Conservation (phyloP, 1,140 invertebrate species). For the Trichonephila clavata region DNA sequence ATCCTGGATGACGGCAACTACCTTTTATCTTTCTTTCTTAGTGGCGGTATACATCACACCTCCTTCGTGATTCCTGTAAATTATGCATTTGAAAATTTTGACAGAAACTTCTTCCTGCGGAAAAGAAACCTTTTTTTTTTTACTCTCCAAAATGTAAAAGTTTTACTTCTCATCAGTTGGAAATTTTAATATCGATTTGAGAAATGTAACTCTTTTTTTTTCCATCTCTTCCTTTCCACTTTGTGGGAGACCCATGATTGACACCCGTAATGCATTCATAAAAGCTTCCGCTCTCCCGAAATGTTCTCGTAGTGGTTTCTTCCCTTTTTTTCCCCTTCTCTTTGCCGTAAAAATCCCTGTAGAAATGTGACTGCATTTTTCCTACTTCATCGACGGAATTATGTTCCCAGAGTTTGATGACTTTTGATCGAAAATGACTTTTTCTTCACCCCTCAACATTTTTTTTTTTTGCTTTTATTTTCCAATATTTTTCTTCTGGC, state of each 20-base stretch:
- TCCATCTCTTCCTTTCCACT: not conserved
- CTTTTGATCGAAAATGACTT: constrained; percentile 65
- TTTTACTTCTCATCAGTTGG: constrained; percentile 23
- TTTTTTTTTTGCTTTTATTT: constrained; percentile 8
- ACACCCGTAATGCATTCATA: constrained; percentile 59
- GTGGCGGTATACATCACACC: not conserved
- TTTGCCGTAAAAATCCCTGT: constrained; percentile 20
- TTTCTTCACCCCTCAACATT: not conserved
- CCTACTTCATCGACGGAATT: constrained; percentile 54
- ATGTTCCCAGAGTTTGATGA: constrained; percentile 58
- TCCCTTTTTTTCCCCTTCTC: not conserved
- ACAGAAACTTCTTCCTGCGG: not conserved
- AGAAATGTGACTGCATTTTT: constrained; percentile 24
- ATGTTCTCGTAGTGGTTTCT: constrained; percentile 40
- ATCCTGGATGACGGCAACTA: too few species aligned
- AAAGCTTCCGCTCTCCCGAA: constrained; percentile 22
- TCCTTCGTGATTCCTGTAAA: not conserved
- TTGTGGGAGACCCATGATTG: constrained; percentile 32
- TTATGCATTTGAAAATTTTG: constrained; percentile 35
- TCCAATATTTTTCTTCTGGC: constrained; percentile 27
- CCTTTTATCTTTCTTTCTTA: not conserved
- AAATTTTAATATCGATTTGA: constrained; percentile 36
- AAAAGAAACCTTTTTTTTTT: not conserved
- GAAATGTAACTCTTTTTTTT: not conserved
- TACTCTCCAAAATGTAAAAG: not conserved